phyloP scores from a whole-genome alignment of 2,888 invertebrate genomes.

The Temnothorax unifasciatus region DNA sequence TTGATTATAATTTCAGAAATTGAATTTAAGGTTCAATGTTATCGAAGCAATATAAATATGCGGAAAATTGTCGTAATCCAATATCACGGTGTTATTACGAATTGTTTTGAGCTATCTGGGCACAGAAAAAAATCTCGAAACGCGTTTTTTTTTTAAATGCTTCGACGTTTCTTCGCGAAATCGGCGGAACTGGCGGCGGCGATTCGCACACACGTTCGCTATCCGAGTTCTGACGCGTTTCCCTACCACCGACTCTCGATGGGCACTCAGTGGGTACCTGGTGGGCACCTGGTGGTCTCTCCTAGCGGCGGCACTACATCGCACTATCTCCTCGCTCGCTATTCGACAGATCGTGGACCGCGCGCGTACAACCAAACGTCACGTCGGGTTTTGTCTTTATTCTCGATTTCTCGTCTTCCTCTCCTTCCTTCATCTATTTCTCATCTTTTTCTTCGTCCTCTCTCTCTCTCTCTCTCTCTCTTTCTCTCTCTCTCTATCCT shows the following conservation, averaged over 20 bases:
- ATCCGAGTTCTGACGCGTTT: constrained; percentile 21
- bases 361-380: constrained; percentile 60
- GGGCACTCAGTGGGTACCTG: constrained; percentile 41
- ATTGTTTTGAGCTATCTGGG: neutral
- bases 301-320: constrained; percentile 76
- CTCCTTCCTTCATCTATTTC: neutral
- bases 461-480: neutral
- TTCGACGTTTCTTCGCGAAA: constrained; percentile 15
- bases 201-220: neutral
- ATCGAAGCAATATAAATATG: neutral
- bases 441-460: neutral
- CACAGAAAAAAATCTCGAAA: neutral
- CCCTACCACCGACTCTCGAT: constrained; percentile 45
- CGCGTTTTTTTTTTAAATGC: neutral
- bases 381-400: constrained; percentile 4
- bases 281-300: constrained; percentile 54
- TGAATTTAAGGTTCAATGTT: neutral
- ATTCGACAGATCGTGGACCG: constrained; percentile 73
- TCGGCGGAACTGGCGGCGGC: neutral
- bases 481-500: neutral
- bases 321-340: constrained; percentile 80
- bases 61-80: neutral
- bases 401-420: neutral
- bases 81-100: neutral
- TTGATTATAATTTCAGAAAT: neutral